Conservation (phyloP, 1,140 invertebrate genomes). For the Chionoecetes opilio region DNA sequence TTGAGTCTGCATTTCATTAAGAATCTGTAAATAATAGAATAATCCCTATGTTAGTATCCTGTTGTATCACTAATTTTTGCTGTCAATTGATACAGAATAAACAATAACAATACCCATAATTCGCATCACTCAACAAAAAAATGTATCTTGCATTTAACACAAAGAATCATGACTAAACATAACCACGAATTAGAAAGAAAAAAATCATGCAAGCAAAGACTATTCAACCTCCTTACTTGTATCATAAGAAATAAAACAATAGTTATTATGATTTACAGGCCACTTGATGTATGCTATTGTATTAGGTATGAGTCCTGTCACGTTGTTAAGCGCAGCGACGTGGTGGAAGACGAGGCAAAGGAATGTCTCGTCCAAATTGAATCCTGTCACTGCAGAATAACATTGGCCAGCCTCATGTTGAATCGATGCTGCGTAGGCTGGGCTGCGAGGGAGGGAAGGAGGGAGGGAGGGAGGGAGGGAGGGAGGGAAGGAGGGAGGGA, state of each 20-base stretch:
- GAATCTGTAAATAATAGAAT: no score
- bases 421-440: background rate
- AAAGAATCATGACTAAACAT: no score
- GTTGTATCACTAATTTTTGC: no score
- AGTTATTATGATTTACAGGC: background rate
- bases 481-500: background rate
- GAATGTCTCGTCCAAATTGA: background rate
- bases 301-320: slow-evolving; percentile 12
- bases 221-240: background rate
- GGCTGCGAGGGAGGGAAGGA: background rate
- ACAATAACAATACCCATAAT: no score
- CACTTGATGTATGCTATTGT: background rate
- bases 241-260: background rate
- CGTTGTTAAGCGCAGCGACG: background rate
- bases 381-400: slow-evolving; percentile 9
- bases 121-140: no score
- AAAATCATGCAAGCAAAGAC: no score
- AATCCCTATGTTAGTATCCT: no score
- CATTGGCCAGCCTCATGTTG: slow-evolving; percentile 7
- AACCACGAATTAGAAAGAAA: no score
- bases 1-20: no score
- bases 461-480: background rate
- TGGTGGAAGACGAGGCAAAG: background rate
- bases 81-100: no score
- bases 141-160: no score